A percentile compares a stretch with the other conserved stretches of the same genome.
These are phyloP conservation scores for Lindbergichthys nudifrons DNA, from an alignment of 2,797 vertebrate species.

Conservation along the genomic window DNA sequence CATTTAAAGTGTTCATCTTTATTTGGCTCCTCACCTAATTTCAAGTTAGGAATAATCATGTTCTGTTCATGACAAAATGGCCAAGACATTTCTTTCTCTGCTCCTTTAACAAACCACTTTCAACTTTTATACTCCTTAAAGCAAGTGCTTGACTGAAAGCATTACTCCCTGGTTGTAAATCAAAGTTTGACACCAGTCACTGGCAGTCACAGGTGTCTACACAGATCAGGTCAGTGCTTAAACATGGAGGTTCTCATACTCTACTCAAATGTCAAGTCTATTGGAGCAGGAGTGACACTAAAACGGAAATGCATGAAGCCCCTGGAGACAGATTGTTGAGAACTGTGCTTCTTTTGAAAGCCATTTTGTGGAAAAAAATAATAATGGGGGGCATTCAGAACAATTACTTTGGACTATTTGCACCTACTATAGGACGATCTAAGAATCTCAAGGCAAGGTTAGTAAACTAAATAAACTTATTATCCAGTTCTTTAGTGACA, in stretches of 20 bases:
- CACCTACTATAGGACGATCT: no score
- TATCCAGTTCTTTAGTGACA: no score
- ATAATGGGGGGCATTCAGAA: no score
- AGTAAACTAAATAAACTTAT: no score
- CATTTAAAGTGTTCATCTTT: neutral
- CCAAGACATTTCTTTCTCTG: neutral
- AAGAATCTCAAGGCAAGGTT: no score
- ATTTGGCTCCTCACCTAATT: conserved; percentile 1
- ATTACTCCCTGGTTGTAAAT: conserved; percentile 29
- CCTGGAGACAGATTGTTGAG: neutral
- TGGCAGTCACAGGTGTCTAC: conserved; percentile 51
- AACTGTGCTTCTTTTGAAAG: conserved; percentile 3
- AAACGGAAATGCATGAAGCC: conserved; percentile 4
- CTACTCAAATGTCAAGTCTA: conserved; percentile 39
- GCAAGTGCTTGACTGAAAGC: conserved; percentile 18
- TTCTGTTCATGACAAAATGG: conserved; percentile 17
- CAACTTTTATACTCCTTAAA: conserved; percentile 27
- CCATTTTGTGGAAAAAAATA: neutral
- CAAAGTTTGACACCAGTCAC: conserved; percentile 4
- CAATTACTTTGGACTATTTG: no score
- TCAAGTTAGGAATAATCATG: neutral
- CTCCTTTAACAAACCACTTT: conserved; percentile 3
- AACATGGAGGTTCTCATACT: conserved; percentile 26
- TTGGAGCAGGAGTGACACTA: conserved; percentile 17
- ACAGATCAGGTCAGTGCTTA: conserved; percentile 46